Percentiles rank a stretch among this genome's conserved stretches.
phyloP scores from a whole-genome alignment of 2,797 vertebrate species.

The Siniperca scherzeri region DNA sequence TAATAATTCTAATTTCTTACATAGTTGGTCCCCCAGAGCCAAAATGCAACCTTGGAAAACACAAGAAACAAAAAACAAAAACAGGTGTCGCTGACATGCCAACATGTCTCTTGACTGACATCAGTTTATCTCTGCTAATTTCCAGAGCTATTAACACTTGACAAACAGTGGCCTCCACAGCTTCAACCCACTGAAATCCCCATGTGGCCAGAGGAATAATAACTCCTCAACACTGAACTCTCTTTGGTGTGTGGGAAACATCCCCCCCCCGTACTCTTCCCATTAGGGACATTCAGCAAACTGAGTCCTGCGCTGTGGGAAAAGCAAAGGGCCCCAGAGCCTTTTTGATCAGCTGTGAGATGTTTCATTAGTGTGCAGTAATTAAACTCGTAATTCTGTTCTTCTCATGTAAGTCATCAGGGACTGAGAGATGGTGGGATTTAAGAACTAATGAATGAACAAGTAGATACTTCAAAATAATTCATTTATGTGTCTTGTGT shows the following conservation, averaged over 20 bases:
- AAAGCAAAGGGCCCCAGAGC: conserved; percentile 56
- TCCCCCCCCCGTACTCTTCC: conserved; percentile 28
- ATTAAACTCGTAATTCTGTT: conserved; percentile 67
- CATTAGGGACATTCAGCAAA: conserved; percentile 45
- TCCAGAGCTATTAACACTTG: conserved; percentile 23
- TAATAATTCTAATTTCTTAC: neutral
- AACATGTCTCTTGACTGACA: conserved; percentile 32
- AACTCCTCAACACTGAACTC: conserved; percentile 32
- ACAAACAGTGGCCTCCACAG: conserved; percentile 15
- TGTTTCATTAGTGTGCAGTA: conserved; percentile 70
- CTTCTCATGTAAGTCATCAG: conserved; percentile 31
- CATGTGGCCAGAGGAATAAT: conserved; percentile 55
- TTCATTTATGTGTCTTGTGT: neutral
- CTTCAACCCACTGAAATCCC: conserved; percentile 34
- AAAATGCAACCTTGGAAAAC: conserved; percentile 14
- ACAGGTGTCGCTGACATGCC: conserved; percentile 14
- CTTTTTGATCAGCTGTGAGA: conserved; percentile 67
- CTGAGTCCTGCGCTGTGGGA: conserved; percentile 56
- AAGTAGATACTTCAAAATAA: conserved; percentile 7
- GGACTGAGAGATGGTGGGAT: conserved; percentile 33
- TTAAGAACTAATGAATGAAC: conserved; percentile 35
- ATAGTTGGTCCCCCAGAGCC: neutral
- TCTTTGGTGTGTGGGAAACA: conserved; percentile 53
- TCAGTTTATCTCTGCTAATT: conserved; percentile 50
- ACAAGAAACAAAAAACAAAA: neutral